These are phyloP conservation scores for Eucera pruinosa DNA, from an alignment of 2,888 invertebrate genomes.

Conservation along the genomic window DNA sequence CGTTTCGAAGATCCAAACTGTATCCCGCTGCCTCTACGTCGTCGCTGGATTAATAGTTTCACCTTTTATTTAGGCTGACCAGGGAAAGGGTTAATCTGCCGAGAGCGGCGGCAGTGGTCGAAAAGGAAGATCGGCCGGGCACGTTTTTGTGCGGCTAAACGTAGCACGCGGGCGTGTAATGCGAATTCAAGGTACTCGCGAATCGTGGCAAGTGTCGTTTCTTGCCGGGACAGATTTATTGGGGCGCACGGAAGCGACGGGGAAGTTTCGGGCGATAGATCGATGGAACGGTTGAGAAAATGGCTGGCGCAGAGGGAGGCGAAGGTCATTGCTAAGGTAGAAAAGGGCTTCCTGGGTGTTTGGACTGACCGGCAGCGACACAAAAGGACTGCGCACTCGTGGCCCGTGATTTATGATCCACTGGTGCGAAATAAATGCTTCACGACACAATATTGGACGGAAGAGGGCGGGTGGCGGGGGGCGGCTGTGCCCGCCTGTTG, in stretches of 20 bases:
- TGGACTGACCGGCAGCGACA: constrained; percentile 1
- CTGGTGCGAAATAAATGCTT: constrained; percentile 47
- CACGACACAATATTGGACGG: constrained; percentile 43
- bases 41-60: too few relatives aligned
- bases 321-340: constrained; percentile 43
- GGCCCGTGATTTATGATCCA: constrained; percentile 41
- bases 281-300: neutral
- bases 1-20: too few relatives aligned
- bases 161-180: too few relatives aligned
- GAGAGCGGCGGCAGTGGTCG: too few relatives aligned
- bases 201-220: neutral
- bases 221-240: neutral
- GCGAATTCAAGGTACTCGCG: neutral
- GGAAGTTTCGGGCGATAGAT: neutral
- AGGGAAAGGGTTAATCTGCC: too few relatives aligned
- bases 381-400: constrained; percentile 32
- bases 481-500: constrained; percentile 7
- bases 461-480: too few relatives aligned
- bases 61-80: too few relatives aligned
- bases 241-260: neutral
- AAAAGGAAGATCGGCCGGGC: too few relatives aligned
- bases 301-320: neutral
- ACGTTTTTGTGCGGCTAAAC: too few relatives aligned
- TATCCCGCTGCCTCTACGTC: too few relatives aligned
- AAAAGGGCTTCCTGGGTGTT: constrained; percentile 14